These are phyloP conservation scores for Athetis lepigone DNA, from an alignment of 2,888 invertebrate species.

Conservation along the genomic window DNA sequence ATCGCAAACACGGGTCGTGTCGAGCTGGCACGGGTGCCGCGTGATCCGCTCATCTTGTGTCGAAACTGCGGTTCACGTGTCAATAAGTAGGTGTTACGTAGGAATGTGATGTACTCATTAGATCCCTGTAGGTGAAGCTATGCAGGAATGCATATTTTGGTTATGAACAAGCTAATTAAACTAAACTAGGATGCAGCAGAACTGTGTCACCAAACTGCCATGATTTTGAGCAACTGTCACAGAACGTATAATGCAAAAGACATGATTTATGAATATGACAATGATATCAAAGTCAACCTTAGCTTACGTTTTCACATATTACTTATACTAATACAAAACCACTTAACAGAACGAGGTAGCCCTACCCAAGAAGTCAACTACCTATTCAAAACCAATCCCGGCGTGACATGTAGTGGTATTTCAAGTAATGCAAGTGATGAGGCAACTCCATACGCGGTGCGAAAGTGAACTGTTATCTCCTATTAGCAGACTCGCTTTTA, in stretches of 20 bases:
- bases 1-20: conserved; percentile 77
- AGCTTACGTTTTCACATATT: neutral
- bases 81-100: conserved; percentile 48
- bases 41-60: conserved; percentile 73
- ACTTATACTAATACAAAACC: neutral
- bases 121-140: conserved; percentile 13
- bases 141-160: conserved; percentile 7
- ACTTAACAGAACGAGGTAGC: conserved; percentile 26
- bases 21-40: conserved; percentile 66
- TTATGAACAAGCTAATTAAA: too few species aligned
- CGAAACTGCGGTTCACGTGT: conserved; percentile 47
- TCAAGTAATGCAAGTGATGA: conserved; percentile 46
- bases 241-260: neutral
- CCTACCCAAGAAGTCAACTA: conserved; percentile 32
- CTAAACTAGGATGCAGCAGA: neutral
- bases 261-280: neutral
- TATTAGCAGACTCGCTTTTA: conserved; percentile 61
- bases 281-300: neutral
- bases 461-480: conserved; percentile 60
- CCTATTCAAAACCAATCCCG: conserved; percentile 38
- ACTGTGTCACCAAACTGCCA: neutral
- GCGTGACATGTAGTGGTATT: conserved; percentile 41
- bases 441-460: conserved; percentile 42
- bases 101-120: conserved; percentile 52
- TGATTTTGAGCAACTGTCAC: neutral